phyloP scores from a whole-genome alignment of 2,797 vertebrate genomes.

The Linurgus olivaceus region DNA sequence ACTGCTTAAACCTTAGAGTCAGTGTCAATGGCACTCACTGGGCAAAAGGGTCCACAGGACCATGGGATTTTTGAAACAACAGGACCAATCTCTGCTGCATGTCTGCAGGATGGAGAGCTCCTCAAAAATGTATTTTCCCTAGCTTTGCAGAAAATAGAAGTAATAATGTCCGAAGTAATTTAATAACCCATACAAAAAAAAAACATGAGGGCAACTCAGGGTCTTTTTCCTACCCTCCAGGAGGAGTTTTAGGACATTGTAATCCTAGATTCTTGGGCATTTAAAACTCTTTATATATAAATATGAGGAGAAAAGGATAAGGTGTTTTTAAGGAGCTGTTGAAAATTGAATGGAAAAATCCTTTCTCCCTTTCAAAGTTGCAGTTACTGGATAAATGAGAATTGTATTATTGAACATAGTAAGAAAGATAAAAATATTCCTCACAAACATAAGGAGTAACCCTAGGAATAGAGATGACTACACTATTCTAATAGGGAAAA shows the following conservation, averaged over 20 bases:
- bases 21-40: fast-evolving
- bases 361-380: background rate
- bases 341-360: background rate
- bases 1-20: background rate
- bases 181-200: background rate
- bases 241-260: background rate
- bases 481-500: background rate
- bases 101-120: background rate
- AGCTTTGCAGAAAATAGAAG: background rate
- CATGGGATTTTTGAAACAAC: background rate
- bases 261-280: background rate
- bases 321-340: background rate
- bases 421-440: background rate
- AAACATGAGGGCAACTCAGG: background rate
- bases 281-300: background rate
- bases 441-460: background rate
- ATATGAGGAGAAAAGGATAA: background rate
- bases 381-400: background rate
- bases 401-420: background rate
- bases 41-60: background rate
- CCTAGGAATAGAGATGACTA: background rate
- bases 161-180: background rate
- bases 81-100: background rate
- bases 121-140: background rate
- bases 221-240: background rate